These are phyloP conservation scores for Melanchra persicariae DNA, from an alignment of 2,888 invertebrate genomes.

Conservation along the genomic window DNA sequence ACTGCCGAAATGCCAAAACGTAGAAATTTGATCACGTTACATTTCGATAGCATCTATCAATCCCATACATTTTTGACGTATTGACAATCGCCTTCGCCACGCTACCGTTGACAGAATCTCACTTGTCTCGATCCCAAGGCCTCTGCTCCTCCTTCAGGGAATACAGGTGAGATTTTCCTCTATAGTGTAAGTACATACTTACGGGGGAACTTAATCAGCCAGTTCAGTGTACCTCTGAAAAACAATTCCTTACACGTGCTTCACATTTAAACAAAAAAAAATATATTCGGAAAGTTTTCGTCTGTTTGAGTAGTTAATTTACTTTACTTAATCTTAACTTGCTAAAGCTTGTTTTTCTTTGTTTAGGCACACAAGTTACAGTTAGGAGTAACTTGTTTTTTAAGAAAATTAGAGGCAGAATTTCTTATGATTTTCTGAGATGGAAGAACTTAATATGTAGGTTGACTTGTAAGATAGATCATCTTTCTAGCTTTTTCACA, in stretches of 20 bases:
- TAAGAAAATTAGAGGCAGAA: background rate
- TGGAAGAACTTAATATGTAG: background rate
- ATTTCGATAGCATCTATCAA: too few species aligned
- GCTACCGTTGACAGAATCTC: too few species aligned
- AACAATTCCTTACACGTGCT: background rate
- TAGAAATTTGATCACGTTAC: too few species aligned
- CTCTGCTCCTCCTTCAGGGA: too few species aligned
- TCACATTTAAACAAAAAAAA: background rate
- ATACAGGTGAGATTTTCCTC: too few species aligned
- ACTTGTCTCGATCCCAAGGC: too few species aligned
- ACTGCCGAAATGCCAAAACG: too few species aligned
- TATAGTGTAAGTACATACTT: background rate
- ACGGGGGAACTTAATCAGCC: background rate
- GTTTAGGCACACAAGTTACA: background rate
- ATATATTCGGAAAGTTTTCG: too few species aligned
- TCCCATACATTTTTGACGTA: too few species aligned
- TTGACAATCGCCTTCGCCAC: too few species aligned
- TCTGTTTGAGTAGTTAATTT: slow-evolving; percentile 7
- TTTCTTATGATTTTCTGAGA: background rate
- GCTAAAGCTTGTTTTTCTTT: background rate
- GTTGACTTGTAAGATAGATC: too few species aligned
- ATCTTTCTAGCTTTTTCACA: too few species aligned
- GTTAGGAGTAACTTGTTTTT: background rate
- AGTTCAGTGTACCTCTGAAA: background rate
- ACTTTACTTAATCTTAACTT: background rate